Evolutionary conservation across 2,113 vertebrate genomes (phyloP), one percentile per base, ranked within the genome.

Genomic region (Alethe castanea): DNA sequence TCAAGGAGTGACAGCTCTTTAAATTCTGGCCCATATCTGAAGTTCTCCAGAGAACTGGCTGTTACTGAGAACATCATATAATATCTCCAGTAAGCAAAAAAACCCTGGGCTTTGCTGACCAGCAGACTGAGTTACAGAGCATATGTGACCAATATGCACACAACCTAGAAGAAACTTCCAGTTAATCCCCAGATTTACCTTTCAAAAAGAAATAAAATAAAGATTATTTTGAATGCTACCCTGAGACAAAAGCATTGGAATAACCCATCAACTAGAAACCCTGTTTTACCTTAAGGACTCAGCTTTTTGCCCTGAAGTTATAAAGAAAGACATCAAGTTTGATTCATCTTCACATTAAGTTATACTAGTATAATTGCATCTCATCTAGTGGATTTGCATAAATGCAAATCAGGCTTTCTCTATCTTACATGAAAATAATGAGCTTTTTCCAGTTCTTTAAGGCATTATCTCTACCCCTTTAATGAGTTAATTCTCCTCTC

Each of bases 351-450:
- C 56, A 42, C 47, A 64, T 83, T 91, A 93, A 84, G 72, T 78
- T 86, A 86, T 89, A 56, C 18, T 81, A 79, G 38, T 23, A 88
- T 81, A 91, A 95, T 90, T 94, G 60, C 52, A 86, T 86, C 88
- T 64, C 61, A 94, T 95, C 52, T 42, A 88, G 28, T 70, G 12
- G 35, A 93, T 97, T 94, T 95, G 70, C 94, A 95, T 96, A 96
- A 95, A 97, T 88, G 92, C 65, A 96, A 86, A 96, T 91, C 79
- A 86, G 40, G 12, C 13, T 14, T 24, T 79, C 44, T 85, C 57
- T 79, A 40, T 80, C 59, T 93, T 88, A 17, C 24, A 80, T 50
- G 38, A 35, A 90, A 91, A 45, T 84, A 91, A 91, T 88, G 80
- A 84, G 80, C 74, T 88, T 94, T 89, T 92, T 84, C 60, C 69